phyloP scores from a whole-genome alignment of 2,888 invertebrate species.

The Ochropacha duplaris region DNA sequence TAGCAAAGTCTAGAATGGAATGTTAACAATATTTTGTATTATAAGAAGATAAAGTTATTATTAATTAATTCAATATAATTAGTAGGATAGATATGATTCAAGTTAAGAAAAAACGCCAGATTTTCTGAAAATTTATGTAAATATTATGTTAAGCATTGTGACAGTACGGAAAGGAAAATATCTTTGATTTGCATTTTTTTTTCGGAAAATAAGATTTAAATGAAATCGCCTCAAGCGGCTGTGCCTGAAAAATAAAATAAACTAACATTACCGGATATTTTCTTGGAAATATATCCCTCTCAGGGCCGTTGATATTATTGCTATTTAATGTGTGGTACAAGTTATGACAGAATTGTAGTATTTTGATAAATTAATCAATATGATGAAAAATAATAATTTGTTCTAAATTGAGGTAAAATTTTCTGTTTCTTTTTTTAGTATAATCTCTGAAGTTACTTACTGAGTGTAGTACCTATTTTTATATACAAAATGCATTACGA shows the following conservation, averaged over 20 bases:
- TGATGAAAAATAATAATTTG: no score
- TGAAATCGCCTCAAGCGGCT: slow-evolving; percentile 11
- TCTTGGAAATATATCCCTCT: slow-evolving; percentile 36
- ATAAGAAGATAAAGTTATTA: neutral
- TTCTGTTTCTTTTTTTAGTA: no score
- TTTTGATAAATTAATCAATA: neutral
- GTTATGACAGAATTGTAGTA: slow-evolving; percentile 12
- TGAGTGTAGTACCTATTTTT: no score
- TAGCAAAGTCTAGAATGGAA: neutral
- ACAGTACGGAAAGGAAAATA: slow-evolving; percentile 6
- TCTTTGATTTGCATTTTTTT: slow-evolving; percentile 21
- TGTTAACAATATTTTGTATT: neutral
- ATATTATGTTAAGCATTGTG: neutral
- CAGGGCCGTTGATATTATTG: slow-evolving; percentile 36
- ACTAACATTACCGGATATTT: slow-evolving; percentile 38
- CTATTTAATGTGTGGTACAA: slow-evolving; percentile 31
- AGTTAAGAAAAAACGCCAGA: neutral
- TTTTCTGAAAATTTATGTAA: neutral
- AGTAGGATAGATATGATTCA: neutral
- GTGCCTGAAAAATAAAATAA: slow-evolving; percentile 25
- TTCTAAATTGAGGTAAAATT: no score
- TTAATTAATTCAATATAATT: neutral
- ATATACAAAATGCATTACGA: no score
- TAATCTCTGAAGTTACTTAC: no score
- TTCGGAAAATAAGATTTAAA: slow-evolving; percentile 30